Evolutionary conservation across 64 coral and sea anemone species (phyloP), one percentile per base, ranked within the genome.

Genomic region (Exaiptasia diaphana): DNA sequence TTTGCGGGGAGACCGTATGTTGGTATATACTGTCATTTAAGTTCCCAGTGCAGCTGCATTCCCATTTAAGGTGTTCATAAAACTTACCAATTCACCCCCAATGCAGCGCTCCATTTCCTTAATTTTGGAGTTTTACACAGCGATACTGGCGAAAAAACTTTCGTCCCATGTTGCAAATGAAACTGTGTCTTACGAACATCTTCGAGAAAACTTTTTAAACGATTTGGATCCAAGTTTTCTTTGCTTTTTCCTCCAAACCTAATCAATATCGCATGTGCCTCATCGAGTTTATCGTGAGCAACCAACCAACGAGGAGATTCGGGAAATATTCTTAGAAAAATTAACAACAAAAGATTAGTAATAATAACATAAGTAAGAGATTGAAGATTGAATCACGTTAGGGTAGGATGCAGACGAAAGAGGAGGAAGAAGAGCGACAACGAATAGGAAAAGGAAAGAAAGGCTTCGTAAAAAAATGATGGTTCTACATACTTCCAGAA

Each of bases 251-350:
- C 35, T 30, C 28, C 31, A 45, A 12, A 78, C 23, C 59, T 78
- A 28, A 56, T 17, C 32, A 78, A 41, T 32, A 78, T 37, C 17
- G 0, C 0, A 38, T 23, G 13, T 26, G 75, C 31, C 17, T 78
- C 75, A 5, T 57, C 31, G 13, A 78, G 31, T 2, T 26, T 49
- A 23, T 42, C 53, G 11, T 78, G 37, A 31, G 55, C 75, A 36
- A 78, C 35, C 26, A 78, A 53, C 50, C 55, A 78, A 24, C 75
- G 75, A 53, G 75, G 75, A 17, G 75, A 78, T 56, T 78, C 75
- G 8, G 75, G 75, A 34, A 58, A 78, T 14, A 39, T 42, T 13
- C 75, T 78, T 35, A 3, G 31, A n/a, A n/a, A n/a, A n/a, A n/a
- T n/a, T 24, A 24, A 59, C 55, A 24, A 28, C 53, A 13, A 21